phyloP scores from a whole-genome alignment of 2,797 vertebrate genomes.

The Megaceryle alcyon region DNA sequence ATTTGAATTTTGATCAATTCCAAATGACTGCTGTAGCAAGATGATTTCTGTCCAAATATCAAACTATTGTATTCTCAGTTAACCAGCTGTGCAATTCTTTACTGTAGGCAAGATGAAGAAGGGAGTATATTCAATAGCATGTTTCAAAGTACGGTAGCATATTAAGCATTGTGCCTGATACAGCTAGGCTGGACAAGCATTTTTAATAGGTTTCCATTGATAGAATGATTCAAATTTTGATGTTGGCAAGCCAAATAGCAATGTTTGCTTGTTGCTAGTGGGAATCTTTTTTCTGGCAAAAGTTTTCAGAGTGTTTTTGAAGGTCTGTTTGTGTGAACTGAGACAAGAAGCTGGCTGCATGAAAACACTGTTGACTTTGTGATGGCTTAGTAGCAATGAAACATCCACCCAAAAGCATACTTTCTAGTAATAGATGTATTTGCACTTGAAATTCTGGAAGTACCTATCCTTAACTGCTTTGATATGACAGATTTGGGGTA shows the following conservation, averaged over 20 bases:
- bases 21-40: not conserved
- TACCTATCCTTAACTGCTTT: not conserved
- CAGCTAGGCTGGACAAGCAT: not conserved
- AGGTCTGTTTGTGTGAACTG: not conserved
- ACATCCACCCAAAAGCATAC: not conserved
- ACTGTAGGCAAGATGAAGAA: not conserved
- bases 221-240: not conserved
- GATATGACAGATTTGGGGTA: not conserved
- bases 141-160: not conserved
- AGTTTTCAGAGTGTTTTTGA: not conserved
- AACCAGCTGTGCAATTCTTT: not conserved
- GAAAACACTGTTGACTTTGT: not conserved
- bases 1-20: not conserved
- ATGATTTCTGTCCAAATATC: not conserved
- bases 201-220: not conserved
- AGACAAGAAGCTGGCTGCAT: not conserved
- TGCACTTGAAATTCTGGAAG: not conserved
- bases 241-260: not conserved
- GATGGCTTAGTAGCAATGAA: not conserved
- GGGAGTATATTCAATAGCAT: not conserved
- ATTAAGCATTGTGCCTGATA: not conserved
- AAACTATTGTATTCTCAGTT: not conserved
- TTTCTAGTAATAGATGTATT: not conserved
- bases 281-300: not conserved
- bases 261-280: not conserved